Evolutionary conservation across 2,113 vertebrate species (phyloP).

Genomic region (Ciconia boyciana): DNA sequence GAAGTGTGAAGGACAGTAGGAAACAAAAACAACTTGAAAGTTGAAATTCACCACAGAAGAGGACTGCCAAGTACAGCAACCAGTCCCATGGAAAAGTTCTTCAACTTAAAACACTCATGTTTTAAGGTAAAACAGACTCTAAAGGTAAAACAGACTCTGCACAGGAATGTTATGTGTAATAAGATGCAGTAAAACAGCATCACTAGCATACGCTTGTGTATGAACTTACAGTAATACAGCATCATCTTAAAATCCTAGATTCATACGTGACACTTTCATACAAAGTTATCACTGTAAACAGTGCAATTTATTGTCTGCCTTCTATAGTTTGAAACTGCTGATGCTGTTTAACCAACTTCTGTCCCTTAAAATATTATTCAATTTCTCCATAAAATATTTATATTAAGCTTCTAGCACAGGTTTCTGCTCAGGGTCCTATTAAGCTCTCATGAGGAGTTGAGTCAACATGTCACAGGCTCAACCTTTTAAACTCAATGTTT

Average conservation of each 20-base stretch:
- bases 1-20: neutral
- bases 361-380: neutral
- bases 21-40: neutral
- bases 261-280: neutral
- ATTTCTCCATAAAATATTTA: constrained; percentile 42
- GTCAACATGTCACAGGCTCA: neutral
- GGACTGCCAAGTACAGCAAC: neutral
- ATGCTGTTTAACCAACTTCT: constrained; percentile 8
- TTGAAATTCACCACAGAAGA: neutral
- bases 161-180: rapidly evolving
- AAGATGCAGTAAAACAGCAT: neutral
- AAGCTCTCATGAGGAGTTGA: neutral
- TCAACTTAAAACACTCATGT: neutral
- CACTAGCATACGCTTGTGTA: rapidly evolving
- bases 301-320: neutral
- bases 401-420: neutral
- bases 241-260: neutral
- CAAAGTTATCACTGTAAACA: neutral
- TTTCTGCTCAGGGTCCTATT: constrained; percentile 1
- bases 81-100: neutral
- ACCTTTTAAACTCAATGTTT: neutral
- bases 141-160: neutral
- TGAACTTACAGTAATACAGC: neutral
- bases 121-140: neutral
- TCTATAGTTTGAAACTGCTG: neutral